Evolutionary conservation across 2,888 invertebrate genomes (phyloP), one percentile per base, ranked within the genome.

Genomic region (Amphipoea oculea): DNA sequence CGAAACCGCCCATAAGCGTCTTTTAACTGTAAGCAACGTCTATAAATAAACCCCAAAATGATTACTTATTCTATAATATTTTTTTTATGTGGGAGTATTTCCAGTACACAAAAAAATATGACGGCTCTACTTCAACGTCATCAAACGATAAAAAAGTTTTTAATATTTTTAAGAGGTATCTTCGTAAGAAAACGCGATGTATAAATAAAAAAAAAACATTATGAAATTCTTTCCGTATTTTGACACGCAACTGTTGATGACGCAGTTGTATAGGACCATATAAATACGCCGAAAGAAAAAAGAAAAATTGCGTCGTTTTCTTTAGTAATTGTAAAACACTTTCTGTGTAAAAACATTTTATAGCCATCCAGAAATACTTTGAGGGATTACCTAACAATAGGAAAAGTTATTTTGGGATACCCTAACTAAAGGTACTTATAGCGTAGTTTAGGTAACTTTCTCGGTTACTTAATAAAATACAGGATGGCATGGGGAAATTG

Each of bases 231-330:
- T 70, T 62, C 23, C 68, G 62, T 42, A 48, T 60, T 72, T 63
- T 45, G 0, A 11, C 29, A 42, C 48, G 65, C 83, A 82, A 69
- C 57, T 78, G 78, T 42, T 0, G 4, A 14, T 83, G 78, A 73
- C 68, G 82, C 51, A 83, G 14, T 0, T 62, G 4, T 6, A 57
- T 12, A 63, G 68, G 14, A 57, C 67, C 68, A 73, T 60, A 51
- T 54, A 69, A 63, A 48, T 69, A 57, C 57, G 78, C n/a, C n/a
- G 67, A 72, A 79, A 68, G 9, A 51, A 57, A 60, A 54, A 60
- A n/a, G 0, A 14, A 12, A 63, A 54, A 60, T 51, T 51, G n/a
- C 72, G 78, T 42, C 48, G 42, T 78, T 63, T 68, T 65, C 17
- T 72, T 68, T n/a, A 57, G 9, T 72, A 82, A 69, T 57, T 67